Evolutionary conservation across 2,113 vertebrate species (phyloP).

Genomic region (Scatophagus argus): DNA sequence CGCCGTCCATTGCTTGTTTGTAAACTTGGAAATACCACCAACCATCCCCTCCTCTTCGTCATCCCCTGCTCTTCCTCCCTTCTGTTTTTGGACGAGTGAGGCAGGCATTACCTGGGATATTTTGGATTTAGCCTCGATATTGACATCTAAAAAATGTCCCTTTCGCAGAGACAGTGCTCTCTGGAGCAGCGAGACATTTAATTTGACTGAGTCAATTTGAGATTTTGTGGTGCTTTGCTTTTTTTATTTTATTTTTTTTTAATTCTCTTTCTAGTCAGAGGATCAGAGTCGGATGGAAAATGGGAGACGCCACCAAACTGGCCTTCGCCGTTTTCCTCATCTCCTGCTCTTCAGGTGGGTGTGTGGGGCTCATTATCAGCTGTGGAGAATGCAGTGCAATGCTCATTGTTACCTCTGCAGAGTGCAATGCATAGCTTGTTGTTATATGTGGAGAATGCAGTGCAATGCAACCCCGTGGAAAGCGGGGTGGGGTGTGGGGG

Average conservation of each 20-base stretch:
- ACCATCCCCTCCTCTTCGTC: slow-evolving; percentile 37
- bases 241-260: slow-evolving; percentile 1
- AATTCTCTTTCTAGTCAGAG: slow-evolving; percentile 49
- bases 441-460: slow-evolving; percentile 38
- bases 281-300: slow-evolving; percentile 87
- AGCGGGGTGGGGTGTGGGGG: not conserved
- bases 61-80: slow-evolving; percentile 1
- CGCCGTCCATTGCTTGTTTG: slow-evolving; percentile 50
- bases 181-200: slow-evolving; percentile 50
- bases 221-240: not conserved
- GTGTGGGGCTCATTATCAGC: slow-evolving; percentile 36
- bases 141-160: slow-evolving; percentile 53
- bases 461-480: slow-evolving; percentile 34
- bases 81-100: slow-evolving; percentile 25
- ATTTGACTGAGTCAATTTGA: slow-evolving; percentile 34
- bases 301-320: slow-evolving; percentile 99
- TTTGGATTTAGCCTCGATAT: slow-evolving; percentile 53
- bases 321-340: slow-evolving; percentile 98
- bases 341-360: slow-evolving; percentile 99
- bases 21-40: slow-evolving; percentile 71
- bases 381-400: slow-evolving; percentile 4
- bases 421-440: slow-evolving; percentile 36
- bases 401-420: slow-evolving; percentile 43
- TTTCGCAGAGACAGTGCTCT: slow-evolving; percentile 60
- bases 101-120: slow-evolving; percentile 60